Evolutionary conservation across 1,140 invertebrate genomes (phyloP), one percentile per base, ranked within the genome.

Genomic region (Drosophila pruinosa): DNA sequence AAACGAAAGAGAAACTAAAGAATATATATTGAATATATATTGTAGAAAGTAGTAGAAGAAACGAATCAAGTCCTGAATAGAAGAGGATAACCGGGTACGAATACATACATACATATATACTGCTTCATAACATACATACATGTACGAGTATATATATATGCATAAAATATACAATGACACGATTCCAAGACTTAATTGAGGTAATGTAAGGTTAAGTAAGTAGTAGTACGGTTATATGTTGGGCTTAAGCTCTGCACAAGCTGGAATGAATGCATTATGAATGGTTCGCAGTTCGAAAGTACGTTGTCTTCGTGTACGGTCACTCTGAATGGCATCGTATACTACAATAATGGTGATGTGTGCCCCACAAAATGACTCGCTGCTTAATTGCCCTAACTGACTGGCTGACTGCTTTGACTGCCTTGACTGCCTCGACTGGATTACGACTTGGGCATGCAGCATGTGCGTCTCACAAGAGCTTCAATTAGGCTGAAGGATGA

Each of bases 81-180:
- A 64, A 62, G 53, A 43, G 59, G 67, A 71, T 73, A 65, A 72
- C 36, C 50, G 57, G 70, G 57, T 72, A 78, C 76, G 54, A 82
- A 82, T 73, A 81, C 59, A 58, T 57, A 62, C 31, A 28, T 63
- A 70, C 38, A 45, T 53, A 69, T 53, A 54, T 48, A 56, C 5
- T 5, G 22, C 12, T 31, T 12, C 28, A 52, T 58, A 47, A 50
- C 12, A 31, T 31, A 17, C n/a, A 28, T 4, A 50, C 59, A 76
- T 64, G 75, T 75, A 80, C 71, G 80, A 47, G 39, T 67, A 39
- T 48, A 69, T 26, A 36, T 53, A 63, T 47, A 38, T 63, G 61
- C 43, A 65, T 63, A 64, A 36, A 76, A 81, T 76, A 80, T 72
- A 81, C 77, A 80, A 76, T 76, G 72, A 81, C 78, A 80, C 70